Evolutionary conservation across 2,113 vertebrate genomes (phyloP).

Genomic region (Tonatia bakeri): DNA sequence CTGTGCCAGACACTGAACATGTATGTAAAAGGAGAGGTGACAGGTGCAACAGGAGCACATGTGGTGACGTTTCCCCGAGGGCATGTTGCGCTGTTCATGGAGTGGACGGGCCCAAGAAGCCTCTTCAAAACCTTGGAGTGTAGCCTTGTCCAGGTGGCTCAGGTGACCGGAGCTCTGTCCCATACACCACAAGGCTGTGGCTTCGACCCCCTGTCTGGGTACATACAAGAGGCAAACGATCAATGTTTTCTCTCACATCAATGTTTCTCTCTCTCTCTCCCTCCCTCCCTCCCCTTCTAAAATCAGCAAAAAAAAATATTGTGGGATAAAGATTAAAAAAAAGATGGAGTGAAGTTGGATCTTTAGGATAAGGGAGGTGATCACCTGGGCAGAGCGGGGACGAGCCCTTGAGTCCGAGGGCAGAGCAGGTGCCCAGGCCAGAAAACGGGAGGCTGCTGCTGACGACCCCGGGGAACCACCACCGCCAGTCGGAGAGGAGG

Average conservation of each 20-base stretch:
- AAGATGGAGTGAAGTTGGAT: not conserved
- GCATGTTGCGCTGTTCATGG: not conserved
- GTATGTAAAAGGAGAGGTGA: not conserved
- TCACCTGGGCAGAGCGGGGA: not conserved
- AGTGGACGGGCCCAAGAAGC: not conserved
- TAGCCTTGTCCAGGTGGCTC: no score
- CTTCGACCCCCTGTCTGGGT: no score
- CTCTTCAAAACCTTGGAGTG: not conserved
- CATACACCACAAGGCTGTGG: no score
- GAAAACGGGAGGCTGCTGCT: not conserved
- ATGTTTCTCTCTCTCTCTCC: no score
- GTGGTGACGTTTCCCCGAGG: not conserved
- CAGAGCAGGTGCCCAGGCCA: not conserved
- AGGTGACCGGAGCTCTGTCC: no score
- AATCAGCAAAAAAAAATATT: no score
- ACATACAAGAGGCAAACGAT: no score
- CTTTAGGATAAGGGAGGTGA: not conserved
- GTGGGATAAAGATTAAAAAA: no score
- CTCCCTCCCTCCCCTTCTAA: no score
- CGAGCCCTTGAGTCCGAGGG: not conserved
- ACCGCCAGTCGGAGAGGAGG: not conserved
- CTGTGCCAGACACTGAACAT: not conserved
- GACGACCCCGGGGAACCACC: not conserved
- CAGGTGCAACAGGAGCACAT: not conserved
- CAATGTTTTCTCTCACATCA: no score